phyloP scores from a whole-genome alignment of 2,888 invertebrate species.

The Sesia apiformis region DNA sequence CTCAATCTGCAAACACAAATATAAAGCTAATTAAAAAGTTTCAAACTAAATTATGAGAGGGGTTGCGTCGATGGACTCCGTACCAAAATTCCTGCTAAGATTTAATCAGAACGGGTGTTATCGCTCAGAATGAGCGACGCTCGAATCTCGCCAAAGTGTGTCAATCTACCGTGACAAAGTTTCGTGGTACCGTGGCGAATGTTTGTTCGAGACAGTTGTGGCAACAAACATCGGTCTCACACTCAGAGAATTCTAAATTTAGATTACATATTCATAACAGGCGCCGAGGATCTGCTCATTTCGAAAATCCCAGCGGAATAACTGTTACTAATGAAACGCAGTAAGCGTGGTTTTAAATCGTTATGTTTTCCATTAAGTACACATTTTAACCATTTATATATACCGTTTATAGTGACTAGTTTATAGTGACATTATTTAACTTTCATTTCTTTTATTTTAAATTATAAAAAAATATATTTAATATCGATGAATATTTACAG shows the following conservation, averaged over 20 bases:
- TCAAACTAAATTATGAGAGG: conserved; percentile 74
- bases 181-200: conserved; percentile 51
- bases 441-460: too few relatives aligned
- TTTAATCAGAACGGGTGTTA: conserved; percentile 58
- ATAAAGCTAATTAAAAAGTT: conserved; percentile 76
- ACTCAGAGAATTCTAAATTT: conserved; percentile 70
- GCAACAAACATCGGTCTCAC: conserved; percentile 65
- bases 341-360: not conserved
- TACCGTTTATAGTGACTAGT: too few relatives aligned
- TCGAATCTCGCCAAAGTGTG: conserved; percentile 12
- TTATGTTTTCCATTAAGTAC: not conserved
- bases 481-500: too few relatives aligned
- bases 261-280: conserved; percentile 72
- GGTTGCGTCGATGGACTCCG: conserved; percentile 62
- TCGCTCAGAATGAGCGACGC: conserved; percentile 44
- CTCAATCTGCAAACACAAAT: conserved; percentile 75
- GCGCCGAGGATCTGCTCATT: conserved; percentile 53
- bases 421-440: too few relatives aligned
- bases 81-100: conserved; percentile 66
- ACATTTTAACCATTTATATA: too few relatives aligned
- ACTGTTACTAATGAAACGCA: conserved; percentile 30
- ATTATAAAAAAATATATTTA: too few relatives aligned
- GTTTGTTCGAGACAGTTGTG: conserved; percentile 56
- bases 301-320: conserved; percentile 47
- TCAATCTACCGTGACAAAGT: conserved; percentile 14